Percentiles rank a stretch among this genome's conserved stretches.
Conservation (phyloP, 2,113 vertebrate genomes). For the Scalopus aquaticus region DNA sequence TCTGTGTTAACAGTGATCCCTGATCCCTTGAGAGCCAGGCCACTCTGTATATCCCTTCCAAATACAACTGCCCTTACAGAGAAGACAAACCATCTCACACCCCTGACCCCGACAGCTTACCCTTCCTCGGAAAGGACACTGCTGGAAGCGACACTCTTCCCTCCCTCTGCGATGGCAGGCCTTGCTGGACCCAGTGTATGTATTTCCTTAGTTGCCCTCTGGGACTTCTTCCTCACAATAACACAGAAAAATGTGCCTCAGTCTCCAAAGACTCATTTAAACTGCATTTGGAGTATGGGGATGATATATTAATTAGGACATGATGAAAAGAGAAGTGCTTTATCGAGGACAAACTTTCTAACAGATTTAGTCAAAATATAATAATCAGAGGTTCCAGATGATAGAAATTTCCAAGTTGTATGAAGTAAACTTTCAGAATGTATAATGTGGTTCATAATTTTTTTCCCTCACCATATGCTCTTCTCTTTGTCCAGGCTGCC, state of each 20-base stretch:
- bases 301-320: background rate
- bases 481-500: rapidly evolving
- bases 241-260: background rate
- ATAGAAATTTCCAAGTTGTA: background rate
- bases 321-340: background rate
- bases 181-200: background rate
- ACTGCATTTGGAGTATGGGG: background rate
- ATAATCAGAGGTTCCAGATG: background rate
- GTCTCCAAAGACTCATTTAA: constrained; percentile 55
- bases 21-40: no score
- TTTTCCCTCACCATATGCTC: background rate
- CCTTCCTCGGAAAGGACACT: background rate
- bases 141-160: background rate
- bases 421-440: background rate
- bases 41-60: background rate
- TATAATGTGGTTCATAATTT: background rate
- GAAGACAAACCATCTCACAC: background rate
- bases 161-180: background rate
- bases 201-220: background rate
- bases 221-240: background rate
- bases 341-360: background rate
- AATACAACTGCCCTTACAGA: background rate
- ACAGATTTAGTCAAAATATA: background rate
- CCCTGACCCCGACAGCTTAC: background rate
- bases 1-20: background rate